phyloP scores from a whole-genome alignment of 2,888 invertebrate genomes.

The Hesperia comma region DNA sequence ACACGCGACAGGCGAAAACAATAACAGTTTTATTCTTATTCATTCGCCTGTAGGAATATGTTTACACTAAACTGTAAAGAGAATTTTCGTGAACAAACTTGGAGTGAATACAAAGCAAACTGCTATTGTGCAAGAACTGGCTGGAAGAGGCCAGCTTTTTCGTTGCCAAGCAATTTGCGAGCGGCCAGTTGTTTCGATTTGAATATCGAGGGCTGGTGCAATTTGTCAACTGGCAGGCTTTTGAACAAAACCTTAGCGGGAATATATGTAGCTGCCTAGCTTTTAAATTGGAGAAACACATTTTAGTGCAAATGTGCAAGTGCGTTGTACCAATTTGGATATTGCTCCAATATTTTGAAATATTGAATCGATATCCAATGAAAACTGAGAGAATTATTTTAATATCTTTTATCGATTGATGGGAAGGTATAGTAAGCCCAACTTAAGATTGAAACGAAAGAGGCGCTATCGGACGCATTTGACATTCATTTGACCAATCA shows the following conservation, averaged over 20 bases:
- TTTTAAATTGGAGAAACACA: no score
- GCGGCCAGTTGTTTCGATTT: conserved; percentile 24
- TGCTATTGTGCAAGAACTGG: conserved; percentile 22
- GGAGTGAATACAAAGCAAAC: conserved; percentile 23
- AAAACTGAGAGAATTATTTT: no score
- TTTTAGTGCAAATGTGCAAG: no score
- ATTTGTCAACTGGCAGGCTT: conserved; percentile 6
- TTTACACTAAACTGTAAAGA: not conserved
- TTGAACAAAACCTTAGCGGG: not conserved
- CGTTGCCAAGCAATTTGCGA: conserved; percentile 31
- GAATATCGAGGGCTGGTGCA: conserved; percentile 26
- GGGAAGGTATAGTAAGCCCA: no score
- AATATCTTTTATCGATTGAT: no score
- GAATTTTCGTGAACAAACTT: conserved; percentile 11
- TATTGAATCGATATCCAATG: no score
- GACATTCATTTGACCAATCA: no score
- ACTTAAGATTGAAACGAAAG: no score
- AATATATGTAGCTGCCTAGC: not conserved
- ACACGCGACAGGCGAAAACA: no score
- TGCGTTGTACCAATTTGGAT: no score
- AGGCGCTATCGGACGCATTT: no score
- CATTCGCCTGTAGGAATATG: not conserved
- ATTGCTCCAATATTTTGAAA: no score
- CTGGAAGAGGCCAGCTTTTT: conserved; percentile 26
- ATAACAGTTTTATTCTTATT: not conserved